Evolutionary conservation across 2,797 vertebrate species (phyloP).

Genomic region (Danio jaintianensis): DNA sequence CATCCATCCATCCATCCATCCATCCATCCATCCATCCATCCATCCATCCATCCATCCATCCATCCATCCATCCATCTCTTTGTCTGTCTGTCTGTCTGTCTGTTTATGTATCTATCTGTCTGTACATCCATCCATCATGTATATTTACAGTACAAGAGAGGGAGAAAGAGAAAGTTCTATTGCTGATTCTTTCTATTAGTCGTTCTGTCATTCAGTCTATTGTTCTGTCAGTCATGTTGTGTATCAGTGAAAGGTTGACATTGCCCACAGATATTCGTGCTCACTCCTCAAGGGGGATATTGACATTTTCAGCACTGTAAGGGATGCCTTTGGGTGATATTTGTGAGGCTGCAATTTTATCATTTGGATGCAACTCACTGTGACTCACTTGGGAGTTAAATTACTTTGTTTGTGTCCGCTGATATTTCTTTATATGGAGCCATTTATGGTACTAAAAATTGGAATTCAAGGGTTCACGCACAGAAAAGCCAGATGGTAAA

Average conservation of each 20-base stretch:
- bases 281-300: neutral
- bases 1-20: no score
- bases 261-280: neutral
- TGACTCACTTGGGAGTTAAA: neutral
- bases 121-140: neutral
- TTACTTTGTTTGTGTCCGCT: neutral
- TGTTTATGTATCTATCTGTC: no score
- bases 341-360: conserved; percentile 1
- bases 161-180: no score
- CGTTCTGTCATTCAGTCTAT: neutral
- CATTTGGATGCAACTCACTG: conserved; percentile 6
- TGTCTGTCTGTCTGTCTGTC: no score
- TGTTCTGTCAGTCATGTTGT: neutral
- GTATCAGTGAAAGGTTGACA: neutral
- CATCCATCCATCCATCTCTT: no score
- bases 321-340: neutral
- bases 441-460: neutral
- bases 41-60: no score
- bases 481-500: neutral
- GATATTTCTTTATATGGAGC: neutral
- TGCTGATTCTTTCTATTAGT: neutral
- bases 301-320: conserved; percentile 5
- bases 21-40: no score
- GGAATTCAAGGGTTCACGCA: neutral
- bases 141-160: no score